phyloP scores from a whole-genome alignment of 2,113 vertebrate species.

The Hyperopisus bebe region DNA sequence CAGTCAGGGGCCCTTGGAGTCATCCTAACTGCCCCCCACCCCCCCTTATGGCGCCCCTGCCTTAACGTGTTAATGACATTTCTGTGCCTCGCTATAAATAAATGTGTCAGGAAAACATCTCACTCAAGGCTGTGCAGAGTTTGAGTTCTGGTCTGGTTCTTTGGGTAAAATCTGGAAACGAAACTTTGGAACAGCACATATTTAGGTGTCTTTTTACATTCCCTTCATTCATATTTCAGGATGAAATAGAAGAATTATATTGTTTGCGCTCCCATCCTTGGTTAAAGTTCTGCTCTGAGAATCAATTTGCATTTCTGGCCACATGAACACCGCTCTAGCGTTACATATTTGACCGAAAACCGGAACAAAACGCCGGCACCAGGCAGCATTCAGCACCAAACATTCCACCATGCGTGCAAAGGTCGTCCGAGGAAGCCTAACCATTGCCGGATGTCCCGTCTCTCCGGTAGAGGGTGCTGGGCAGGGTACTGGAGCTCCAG shows the following conservation, averaged over 20 bases:
- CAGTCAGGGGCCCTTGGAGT: no score
- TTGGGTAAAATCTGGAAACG: background rate
- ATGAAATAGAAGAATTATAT: background rate
- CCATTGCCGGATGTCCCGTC: conserved; percentile 45
- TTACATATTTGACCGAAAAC: background rate
- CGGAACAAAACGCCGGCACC: background rate
- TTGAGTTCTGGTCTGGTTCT: background rate
- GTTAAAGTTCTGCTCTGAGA: background rate
- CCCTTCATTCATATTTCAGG: background rate
- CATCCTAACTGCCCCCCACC: no score
- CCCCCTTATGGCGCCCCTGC: no score
- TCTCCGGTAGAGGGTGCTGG: conserved; percentile 62
- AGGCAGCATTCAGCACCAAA: background rate
- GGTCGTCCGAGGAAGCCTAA: conserved; percentile 1
- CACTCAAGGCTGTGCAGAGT: background rate
- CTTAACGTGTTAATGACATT: background rate
- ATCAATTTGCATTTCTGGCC: background rate
- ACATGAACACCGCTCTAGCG: background rate
- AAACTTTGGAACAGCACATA: background rate
- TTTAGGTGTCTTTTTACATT: background rate
- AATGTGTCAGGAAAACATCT: background rate
- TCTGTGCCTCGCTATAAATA: background rate
- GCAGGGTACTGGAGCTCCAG: conserved; percentile 63
- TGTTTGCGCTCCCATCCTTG: background rate
- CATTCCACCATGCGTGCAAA: background rate